Conservation (phyloP, 1,140 invertebrate species). For the Aricia agestis region DNA sequence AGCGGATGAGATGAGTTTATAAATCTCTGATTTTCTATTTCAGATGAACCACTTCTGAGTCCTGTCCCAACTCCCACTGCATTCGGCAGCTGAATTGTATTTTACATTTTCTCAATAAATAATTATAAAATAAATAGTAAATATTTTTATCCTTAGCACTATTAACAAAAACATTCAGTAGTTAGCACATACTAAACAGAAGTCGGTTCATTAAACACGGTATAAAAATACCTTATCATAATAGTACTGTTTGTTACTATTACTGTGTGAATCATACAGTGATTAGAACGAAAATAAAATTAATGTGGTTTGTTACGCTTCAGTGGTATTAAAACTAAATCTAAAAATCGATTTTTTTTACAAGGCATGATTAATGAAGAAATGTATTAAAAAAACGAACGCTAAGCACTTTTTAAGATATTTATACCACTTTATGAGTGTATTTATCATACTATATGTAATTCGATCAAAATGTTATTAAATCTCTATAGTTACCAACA, state of each 20-base stretch:
- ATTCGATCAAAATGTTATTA: too few species aligned
- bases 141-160: constrained; percentile 2
- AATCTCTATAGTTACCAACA: too few species aligned
- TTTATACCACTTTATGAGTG: too few species aligned
- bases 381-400: too few species aligned
- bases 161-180: constrained; percentile 6
- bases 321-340: too few species aligned
- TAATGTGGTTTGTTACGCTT: too few species aligned
- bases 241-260: background rate
- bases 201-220: background rate
- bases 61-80: background rate
- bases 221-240: background rate
- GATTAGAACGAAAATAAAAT: background rate
- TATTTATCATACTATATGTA: too few species aligned
- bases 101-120: constrained; percentile 11
- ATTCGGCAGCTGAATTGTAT: constrained; percentile 13
- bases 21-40: constrained; percentile 14
- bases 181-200: background rate
- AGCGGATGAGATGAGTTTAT: constrained; percentile 4
- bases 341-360: too few species aligned
- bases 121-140: background rate
- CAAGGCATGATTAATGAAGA: too few species aligned
- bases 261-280: background rate
- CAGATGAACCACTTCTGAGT: constrained; percentile 15
- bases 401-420: too few species aligned